phyloP scores from a whole-genome alignment of 2,113 vertebrate species.

The Seriola quinqueradiata region DNA sequence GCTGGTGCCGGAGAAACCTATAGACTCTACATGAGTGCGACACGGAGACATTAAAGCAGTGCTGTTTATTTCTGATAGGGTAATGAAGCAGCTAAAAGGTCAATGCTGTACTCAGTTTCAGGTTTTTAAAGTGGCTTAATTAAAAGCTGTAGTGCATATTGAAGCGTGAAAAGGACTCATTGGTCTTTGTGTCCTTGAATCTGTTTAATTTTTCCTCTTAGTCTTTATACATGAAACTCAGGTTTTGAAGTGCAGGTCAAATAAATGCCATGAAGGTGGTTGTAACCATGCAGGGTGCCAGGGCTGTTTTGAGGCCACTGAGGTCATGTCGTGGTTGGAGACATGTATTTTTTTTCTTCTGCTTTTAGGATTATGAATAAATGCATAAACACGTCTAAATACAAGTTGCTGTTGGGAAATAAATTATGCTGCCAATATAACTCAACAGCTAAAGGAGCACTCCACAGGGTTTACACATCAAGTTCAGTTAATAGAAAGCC shows the following conservation, averaged over 20 bases:
- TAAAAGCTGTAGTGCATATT: background rate
- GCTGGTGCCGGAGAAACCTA: slow-evolving; percentile 64
- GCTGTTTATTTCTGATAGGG: slow-evolving; percentile 75
- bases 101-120: slow-evolving; percentile 21
- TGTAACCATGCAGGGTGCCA: background rate
- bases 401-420: background rate
- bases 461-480: background rate
- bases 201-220: too few species aligned
- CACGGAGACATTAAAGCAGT: slow-evolving; percentile 74
- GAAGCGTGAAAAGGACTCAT: background rate
- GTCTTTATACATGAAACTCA: background rate
- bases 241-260: background rate
- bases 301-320: background rate
- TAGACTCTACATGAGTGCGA: slow-evolving; percentile 60
- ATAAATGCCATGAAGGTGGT: background rate
- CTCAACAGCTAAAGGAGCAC: background rate
- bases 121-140: background rate
- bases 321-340: too few species aligned
- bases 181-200: background rate
- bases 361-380: background rate
- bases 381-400: background rate
- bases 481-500: background rate
- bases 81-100: slow-evolving; percentile 62
- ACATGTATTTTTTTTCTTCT: background rate
- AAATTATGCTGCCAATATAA: background rate